Base-by-base conservation (phyloP, 2,888 invertebrate genomes). In the Hirtodrosophila alboralis region DNA sequence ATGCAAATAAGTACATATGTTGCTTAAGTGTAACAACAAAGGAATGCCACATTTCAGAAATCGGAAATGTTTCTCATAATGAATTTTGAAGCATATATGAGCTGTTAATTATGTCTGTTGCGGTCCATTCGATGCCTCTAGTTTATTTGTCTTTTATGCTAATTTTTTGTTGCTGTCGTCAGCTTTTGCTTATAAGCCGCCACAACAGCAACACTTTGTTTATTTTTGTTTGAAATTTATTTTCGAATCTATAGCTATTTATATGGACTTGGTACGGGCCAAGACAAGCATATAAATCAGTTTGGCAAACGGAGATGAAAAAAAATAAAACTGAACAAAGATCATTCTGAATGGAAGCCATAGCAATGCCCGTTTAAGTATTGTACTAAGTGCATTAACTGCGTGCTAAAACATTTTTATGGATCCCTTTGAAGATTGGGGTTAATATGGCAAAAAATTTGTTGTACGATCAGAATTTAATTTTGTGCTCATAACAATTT, bases 151-250 rank as follows among this genome's bases (percentile, higher is more conserved):
- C 38, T 66, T 52, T 16, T 36, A 4, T 28, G 27, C 49, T 36
- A 45, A 43, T 43, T 47, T n/a, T 16, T 13, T 21, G 34, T 9
- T 49, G 84, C 86, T 85, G 72, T 85, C 86, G 86, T 79, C 73
- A 74, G 54, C 5, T 18, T 0, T 18, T 18, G 18, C 60, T 48
- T 37, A 72, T 76, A 68, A 47, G 61, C 56, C 56, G 44, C 23
- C 18, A 18, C 18, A 18, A 18, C 41, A 53, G 56, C 44, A 67
- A 28, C 14, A 28, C 44, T 37, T 58, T 78, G 84, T 77, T 74
- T 78, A 77, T 77, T 69, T 64, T 59, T 16, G 44, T 38, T 51
- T 6, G 41, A 12, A 45, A 41, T 56, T 70, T 66, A 51, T 66
- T 65, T 71, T 37, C 12, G 34, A 34, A 54, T 37, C 28, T 43